Percentiles rank a stretch among this genome's conserved stretches.
Conservation (phyloP, 2,113 vertebrate species). For the Anhinga rufa region DNA sequence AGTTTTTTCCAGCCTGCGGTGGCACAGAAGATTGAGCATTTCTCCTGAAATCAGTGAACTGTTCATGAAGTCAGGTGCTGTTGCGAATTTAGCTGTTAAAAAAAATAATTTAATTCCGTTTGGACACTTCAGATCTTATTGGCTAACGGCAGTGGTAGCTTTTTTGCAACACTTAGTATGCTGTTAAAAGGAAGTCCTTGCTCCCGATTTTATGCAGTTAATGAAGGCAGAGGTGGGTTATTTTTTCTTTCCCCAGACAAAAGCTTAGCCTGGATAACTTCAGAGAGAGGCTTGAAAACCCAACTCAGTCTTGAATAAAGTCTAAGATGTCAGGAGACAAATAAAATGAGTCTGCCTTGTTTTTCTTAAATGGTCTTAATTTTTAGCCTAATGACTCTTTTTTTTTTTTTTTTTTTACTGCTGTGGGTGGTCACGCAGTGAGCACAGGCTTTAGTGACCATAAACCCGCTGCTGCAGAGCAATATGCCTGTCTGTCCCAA, state of each 20-base stretch:
- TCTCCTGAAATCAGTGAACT: background rate
- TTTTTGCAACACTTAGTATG: background rate
- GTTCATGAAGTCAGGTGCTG: background rate
- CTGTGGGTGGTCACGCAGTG: background rate
- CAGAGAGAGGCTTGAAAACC: background rate
- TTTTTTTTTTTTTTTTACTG: background rate
- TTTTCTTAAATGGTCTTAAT: background rate
- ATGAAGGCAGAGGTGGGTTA: background rate
- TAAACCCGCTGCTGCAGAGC: background rate
- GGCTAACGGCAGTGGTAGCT: background rate
- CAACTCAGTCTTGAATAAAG: background rate
- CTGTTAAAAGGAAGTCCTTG: background rate
- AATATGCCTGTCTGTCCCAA: background rate
- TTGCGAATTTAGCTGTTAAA: background rate
- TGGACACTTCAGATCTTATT: background rate
- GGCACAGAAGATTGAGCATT: background rate
- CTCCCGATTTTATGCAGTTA: background rate
- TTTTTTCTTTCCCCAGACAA: background rate
- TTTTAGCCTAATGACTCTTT: background rate
- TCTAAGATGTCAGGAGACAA: background rate
- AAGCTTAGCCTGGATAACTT: background rate
- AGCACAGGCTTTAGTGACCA: background rate
- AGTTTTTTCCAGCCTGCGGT: background rate
- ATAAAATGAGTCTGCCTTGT: background rate
- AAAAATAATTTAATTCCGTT: background rate